Base-by-base conservation (phyloP, 2,113 vertebrate species). In the Zosterops japonicus region DNA sequence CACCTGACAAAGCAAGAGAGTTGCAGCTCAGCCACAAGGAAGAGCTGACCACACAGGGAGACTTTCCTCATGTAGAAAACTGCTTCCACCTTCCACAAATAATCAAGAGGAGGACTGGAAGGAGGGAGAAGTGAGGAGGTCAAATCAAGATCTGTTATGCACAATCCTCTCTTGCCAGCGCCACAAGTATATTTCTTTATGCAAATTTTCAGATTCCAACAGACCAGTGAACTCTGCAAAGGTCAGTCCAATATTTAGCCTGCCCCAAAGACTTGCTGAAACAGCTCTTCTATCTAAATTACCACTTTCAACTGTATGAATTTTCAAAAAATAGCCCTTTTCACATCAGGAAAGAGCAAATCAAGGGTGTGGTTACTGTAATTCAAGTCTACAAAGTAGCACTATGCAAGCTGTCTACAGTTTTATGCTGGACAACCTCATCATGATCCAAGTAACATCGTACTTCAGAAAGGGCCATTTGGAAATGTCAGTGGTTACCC, bases 211-310 rank as follows among this genome's bases (percentile, higher is more conserved):
- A 70, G 83, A 87, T 89, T 94, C 77, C 81, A 95, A 20, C 36
- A 68, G 69, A 86, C 24, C 60, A 76, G 72, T 71, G 91, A 95
- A 92, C 89, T 82, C 87, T 70, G 53, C 56, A 89, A 87, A 94
- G 87, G 94, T 79, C 96, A 89, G 69, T 29, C 83, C 89, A 89
- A 49, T 76, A 90, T 60, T 94, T 28, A 94, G 91, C 91, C 49
- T 61, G 41, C 31, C 23, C 69, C 36, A 49, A 92, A 79, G 74
- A 61, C 76, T 60, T 90, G 80, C 95, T 95, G 91, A 95, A 96
- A 84, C 93, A 91, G 93, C 91, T 94, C 69, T 92, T 92, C 44
- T 53, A n/a, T 56, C 80, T 84, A 92, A 96, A 96, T 75, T 79
- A 82, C 83, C 25, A 82, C 91, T 93, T 95, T 49, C 61, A 89